phyloP scores from a whole-genome alignment of 2,888 invertebrate genomes.

The Microctonus aethiopoides region DNA sequence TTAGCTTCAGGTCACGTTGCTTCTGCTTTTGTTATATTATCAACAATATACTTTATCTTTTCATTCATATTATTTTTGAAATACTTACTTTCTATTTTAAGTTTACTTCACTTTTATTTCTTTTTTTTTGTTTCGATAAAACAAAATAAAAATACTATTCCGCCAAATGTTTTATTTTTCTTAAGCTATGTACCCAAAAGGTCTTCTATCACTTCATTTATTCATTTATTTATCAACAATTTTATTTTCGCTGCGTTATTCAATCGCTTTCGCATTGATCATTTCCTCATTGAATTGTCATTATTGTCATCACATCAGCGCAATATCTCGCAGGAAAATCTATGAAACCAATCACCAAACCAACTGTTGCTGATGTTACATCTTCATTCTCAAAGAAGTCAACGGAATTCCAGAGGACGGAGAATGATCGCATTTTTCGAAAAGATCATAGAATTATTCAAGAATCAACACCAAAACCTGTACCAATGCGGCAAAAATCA shows the following conservation, averaged over 20 bases:
- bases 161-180: conserved; percentile 2
- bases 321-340: conserved; percentile 56
- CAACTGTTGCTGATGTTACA: conserved; percentile 68
- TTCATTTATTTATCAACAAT: conserved; percentile 13
- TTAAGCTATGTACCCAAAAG: conserved; percentile 7
- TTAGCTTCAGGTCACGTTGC: conserved; percentile 23
- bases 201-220: conserved; percentile 5
- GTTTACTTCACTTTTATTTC: neutral
- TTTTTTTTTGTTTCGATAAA: neutral
- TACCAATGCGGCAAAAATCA: conserved; percentile 56
- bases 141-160: conserved; percentile 9
- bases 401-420: conserved; percentile 36
- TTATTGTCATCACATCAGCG: conserved; percentile 44
- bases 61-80: conserved; percentile 7
- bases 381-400: conserved; percentile 49
- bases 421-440: conserved; percentile 37
- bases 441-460: conserved; percentile 49
- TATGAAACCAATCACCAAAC: conserved; percentile 53
- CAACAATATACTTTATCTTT: neutral
- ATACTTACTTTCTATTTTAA: neutral
- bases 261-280: conserved; percentile 15
- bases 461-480: conserved; percentile 27
- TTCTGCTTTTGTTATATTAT: conserved; percentile 9
- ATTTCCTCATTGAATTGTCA: conserved; percentile 11
- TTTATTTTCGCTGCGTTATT: conserved; percentile 13